Evolutionary conservation across 1,140 invertebrate species (phyloP).

Genomic region (Chlorops oryzae): DNA sequence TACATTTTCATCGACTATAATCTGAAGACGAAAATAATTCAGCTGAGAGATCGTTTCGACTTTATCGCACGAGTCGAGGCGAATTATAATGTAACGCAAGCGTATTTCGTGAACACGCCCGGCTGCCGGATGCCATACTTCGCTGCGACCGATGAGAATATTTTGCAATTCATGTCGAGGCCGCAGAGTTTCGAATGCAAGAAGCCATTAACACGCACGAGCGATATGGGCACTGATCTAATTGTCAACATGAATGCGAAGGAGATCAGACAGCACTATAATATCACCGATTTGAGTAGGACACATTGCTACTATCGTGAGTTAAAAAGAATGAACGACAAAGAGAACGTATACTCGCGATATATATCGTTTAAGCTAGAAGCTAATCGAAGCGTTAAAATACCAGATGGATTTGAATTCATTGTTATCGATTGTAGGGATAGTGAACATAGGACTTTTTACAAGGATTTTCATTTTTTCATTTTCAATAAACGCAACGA

Average conservation of each 20-base stretch:
- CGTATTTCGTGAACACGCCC: slow-evolving; percentile 61
- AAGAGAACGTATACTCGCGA: slow-evolving; percentile 40
- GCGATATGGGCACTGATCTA: slow-evolving; percentile 17
- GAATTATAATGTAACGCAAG: slow-evolving; percentile 30
- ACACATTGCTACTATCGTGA: slow-evolving; percentile 59
- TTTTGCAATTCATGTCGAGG: slow-evolving; percentile 46
- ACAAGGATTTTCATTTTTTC: slow-evolving; percentile 66
- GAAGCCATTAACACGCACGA: slow-evolving; percentile 46
- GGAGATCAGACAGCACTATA: slow-evolving; percentile 56
- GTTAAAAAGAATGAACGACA: slow-evolving; percentile 53
- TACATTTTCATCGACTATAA: slow-evolving; percentile 43
- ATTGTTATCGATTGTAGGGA: slow-evolving; percentile 56
- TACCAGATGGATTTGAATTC: slow-evolving; percentile 54
- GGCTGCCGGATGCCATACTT: slow-evolving; percentile 76
- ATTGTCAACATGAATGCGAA: slow-evolving; percentile 59
- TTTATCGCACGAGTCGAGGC: slow-evolving; percentile 37
- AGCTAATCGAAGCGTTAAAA: slow-evolving; percentile 46
- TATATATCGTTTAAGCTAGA: slow-evolving; percentile 40
- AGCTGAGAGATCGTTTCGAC: slow-evolving; percentile 34
- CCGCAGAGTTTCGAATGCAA: slow-evolving; percentile 49
- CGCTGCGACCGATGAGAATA: slow-evolving; percentile 59
- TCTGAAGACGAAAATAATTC: slow-evolving; percentile 32
- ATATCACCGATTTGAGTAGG: slow-evolving; percentile 47
- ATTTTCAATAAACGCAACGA: slow-evolving; percentile 51
- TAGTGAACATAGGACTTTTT: slow-evolving; percentile 47